Percentiles rank a stretch among this genome's conserved stretches.
phyloP scores from a whole-genome alignment of 2,797 vertebrate species.

The Chaetophractus vellerosus region DNA sequence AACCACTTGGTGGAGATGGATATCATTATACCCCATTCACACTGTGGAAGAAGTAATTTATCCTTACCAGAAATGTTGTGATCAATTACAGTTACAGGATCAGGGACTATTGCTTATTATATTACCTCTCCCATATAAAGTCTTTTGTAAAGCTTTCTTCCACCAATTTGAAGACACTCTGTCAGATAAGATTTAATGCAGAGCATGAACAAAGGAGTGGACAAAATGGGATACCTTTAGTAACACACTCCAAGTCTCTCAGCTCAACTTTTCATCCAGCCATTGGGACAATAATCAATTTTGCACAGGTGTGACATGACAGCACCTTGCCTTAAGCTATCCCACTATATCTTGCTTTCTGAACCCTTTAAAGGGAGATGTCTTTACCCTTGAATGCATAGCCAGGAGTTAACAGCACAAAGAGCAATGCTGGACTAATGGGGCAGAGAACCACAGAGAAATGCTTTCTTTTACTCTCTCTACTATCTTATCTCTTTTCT shows the following conservation, averaged over 20 bases:
- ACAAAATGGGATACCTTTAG: too few species aligned
- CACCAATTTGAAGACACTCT: not conserved
- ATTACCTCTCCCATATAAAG: not conserved
- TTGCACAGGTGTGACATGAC: fast-evolving
- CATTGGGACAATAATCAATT: not conserved
- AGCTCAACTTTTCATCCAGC: not conserved
- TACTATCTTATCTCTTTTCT: not conserved
- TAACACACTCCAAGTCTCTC: not conserved
- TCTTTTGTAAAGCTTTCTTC: not conserved
- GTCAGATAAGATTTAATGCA: not conserved
- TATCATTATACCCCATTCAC: not conserved
- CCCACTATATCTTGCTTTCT: not conserved
- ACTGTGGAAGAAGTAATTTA: not conserved
- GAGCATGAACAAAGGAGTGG: not conserved
- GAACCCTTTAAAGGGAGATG: not conserved
- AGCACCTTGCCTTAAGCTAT: fast-evolving
- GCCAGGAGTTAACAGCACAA: fast-evolving
- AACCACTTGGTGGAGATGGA: too few species aligned
- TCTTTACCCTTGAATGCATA: fast-evolving
- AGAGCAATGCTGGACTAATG: not conserved
- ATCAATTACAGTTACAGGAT: not conserved
- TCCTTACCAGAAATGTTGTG: not conserved
- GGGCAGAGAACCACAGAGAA: not conserved
- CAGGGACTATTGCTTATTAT: not conserved
- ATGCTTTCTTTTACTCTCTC: too few species aligned